Base-by-base conservation (phyloP, 1,140 invertebrate genomes). In the Harlomillsia oculata region DNA sequence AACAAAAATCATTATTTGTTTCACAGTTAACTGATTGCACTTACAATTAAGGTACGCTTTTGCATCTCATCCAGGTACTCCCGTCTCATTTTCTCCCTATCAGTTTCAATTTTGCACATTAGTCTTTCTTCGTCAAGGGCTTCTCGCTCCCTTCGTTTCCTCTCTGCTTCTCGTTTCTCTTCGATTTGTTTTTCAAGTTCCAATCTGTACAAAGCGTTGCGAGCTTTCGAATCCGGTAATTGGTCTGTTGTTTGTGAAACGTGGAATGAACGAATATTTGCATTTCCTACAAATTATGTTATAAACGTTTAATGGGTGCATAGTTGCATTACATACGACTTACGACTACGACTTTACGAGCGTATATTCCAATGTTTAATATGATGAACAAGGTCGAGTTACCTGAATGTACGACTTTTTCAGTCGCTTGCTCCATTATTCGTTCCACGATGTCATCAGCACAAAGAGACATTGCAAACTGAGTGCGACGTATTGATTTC, bases 181-280 rank as follows among this genome's bases (percentile, higher is more conserved):
- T 34, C 28, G 39, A 65, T 59, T 49, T 65, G 63, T 32, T 36
- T 50, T 20, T 61, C 59, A n/a, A 65, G 28, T 18, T 65, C 59
- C 2, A 48, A 34, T 32, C 63, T n/a, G 32, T 61, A 60, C 14
- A 39, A 46, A 5, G 55, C 45, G 37, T 58, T 60, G 26, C 50
- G 40, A 40, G 53, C 6, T 16, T 39, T 18, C 8, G 53, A 41
- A 40, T 65, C 63, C 0, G 61, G 61, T 14, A 63, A 48, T 18
- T 59, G 56, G 40, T 63, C 56, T 13, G 56, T 53, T 14, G 60
- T 63, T 52, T 63, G 60, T 2, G 60, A 59, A 11, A 63, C 56
- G 41, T 63, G 60, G 23, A 40, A 62, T n/a, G n/a, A n/a, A 13
- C 37, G 25, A 21, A 53, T 56, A 14, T 48, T 16, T 5, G 49